These are phyloP conservation scores for Bombyx huttoni DNA, from an alignment of 2,888 invertebrate genomes.

Conservation along the genomic window DNA sequence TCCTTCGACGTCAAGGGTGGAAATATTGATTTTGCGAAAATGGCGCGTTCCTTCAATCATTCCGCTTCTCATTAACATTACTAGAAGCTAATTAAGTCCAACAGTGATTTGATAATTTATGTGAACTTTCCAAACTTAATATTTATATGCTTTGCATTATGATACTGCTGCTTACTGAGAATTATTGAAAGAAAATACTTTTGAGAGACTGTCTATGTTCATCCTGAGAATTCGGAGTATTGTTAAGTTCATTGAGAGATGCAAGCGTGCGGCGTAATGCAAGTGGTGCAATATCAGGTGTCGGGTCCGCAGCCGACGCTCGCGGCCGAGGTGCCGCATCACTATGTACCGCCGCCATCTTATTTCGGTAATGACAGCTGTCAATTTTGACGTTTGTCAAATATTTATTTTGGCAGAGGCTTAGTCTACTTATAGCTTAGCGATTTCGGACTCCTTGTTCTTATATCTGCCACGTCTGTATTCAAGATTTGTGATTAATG, in stretches of 20 bases:
- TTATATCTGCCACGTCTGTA: no score
- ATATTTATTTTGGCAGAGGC: not conserved
- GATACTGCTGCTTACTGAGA: not conserved
- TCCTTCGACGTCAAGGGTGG: conserved; percentile 29
- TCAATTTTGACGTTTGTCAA: conserved; percentile 1
- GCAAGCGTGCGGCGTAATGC: conserved; percentile 76
- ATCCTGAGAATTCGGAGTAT: no score
- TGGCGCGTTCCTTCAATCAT: conserved; percentile 39
- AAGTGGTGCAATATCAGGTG: conserved; percentile 76
- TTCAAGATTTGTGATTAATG: not conserved
- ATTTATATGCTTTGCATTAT: not conserved
- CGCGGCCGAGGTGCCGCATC: conserved; percentile 53
- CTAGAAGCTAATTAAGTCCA: conserved; percentile 1
- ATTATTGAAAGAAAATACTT: not conserved
- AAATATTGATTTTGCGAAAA: conserved; percentile 52
- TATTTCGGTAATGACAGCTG: conserved; percentile 48
- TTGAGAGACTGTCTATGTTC: not conserved
- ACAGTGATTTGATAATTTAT: not conserved
- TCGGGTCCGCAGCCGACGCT: conserved; percentile 62
- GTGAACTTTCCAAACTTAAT: not conserved
- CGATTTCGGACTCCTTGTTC: not conserved
- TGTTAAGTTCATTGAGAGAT: conserved; percentile 28
- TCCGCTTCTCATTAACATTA: conserved; percentile 3
- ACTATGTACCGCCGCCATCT: conserved; percentile 63
- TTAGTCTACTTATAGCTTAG: not conserved